Evolutionary conservation across 2,113 vertebrate genomes (phyloP).

Genomic region (Labeo catla): DNA sequence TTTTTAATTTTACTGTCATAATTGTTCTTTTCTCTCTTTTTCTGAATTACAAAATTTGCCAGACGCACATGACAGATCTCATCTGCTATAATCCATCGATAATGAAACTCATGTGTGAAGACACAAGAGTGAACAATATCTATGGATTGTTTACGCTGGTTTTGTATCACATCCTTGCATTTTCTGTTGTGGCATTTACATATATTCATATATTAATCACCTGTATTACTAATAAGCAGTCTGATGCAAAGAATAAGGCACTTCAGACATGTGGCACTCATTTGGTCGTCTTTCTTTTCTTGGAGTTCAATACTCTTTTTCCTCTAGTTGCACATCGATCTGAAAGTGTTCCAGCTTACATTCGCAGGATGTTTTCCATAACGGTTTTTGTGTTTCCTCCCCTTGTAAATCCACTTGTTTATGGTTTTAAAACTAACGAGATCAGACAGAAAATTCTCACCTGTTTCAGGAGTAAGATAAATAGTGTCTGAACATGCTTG

Average conservation of each 20-base stretch:
- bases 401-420: neutral
- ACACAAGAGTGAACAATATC: constrained; percentile 70
- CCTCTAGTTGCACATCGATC: neutral
- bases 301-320: constrained; percentile 1
- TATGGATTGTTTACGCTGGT: constrained; percentile 62
- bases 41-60: constrained; percentile 68
- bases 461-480: neutral
- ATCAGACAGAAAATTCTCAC: neutral
- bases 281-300: constrained; percentile 61
- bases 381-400: neutral
- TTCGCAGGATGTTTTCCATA: constrained; percentile 38
- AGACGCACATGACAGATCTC: constrained; percentile 53
- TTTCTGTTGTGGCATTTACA: constrained; percentile 48
- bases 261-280: constrained; percentile 77
- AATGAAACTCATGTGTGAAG: constrained; percentile 66
- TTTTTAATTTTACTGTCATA: constrained; percentile 44
- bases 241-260: constrained; percentile 72
- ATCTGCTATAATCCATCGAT: constrained; percentile 73
- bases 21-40: constrained; percentile 65
- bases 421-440: constrained; percentile 14
- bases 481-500: too few species aligned
- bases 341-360: neutral
- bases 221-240: constrained; percentile 66
- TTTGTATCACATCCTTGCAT: constrained; percentile 39
- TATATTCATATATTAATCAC: constrained; percentile 58